phyloP scores from a whole-genome alignment of 2,797 vertebrate species.

The Helicolenus hilgendorfi region DNA sequence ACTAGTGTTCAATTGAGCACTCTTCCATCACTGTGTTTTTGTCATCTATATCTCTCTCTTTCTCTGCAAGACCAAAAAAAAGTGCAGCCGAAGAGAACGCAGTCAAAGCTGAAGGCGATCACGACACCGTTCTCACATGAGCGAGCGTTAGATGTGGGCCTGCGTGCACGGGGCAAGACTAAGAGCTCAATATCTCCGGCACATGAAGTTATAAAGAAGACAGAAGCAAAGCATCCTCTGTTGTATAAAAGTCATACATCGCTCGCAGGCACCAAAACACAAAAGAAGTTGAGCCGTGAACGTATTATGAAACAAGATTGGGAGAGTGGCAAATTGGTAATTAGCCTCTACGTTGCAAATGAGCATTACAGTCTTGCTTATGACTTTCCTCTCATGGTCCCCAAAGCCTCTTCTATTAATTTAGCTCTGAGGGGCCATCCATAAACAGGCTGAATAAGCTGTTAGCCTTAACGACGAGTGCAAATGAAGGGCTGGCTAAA shows the following conservation, averaged over 20 bases:
- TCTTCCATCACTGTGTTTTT: constrained; percentile 6
- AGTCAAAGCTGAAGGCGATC: constrained; percentile 65
- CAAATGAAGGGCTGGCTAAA: constrained; percentile 86
- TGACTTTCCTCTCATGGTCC: constrained; percentile 86
- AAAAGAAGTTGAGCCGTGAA: constrained; percentile 86
- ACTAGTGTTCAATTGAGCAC: constrained; percentile 18
- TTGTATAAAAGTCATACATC: constrained; percentile 87
- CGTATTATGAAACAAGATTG: constrained; percentile 87
- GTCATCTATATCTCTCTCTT: constrained; percentile 13
- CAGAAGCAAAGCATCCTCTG: constrained; percentile 78
- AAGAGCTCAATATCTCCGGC: constrained; percentile 66
- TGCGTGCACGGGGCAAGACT: constrained; percentile 58
- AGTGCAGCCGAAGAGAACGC: constrained; percentile 15
- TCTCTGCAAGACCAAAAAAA: constrained; percentile 32
- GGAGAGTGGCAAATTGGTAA: constrained; percentile 88
- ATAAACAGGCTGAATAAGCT: constrained; percentile 89
- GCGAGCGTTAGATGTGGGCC: constrained; percentile 58
- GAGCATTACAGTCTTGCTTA: constrained; percentile 87
- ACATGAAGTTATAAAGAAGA: constrained; percentile 81
- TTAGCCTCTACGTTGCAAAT: constrained; percentile 87
- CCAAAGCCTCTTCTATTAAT: constrained; percentile 89
- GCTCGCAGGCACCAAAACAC: constrained; percentile 85
- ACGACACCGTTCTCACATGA: constrained; percentile 51
- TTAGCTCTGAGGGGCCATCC: constrained; percentile 89
- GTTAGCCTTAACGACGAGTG: constrained; percentile 85